Conservation (phyloP, 2,888 invertebrate species). For the Acanthopleura granulata region DNA sequence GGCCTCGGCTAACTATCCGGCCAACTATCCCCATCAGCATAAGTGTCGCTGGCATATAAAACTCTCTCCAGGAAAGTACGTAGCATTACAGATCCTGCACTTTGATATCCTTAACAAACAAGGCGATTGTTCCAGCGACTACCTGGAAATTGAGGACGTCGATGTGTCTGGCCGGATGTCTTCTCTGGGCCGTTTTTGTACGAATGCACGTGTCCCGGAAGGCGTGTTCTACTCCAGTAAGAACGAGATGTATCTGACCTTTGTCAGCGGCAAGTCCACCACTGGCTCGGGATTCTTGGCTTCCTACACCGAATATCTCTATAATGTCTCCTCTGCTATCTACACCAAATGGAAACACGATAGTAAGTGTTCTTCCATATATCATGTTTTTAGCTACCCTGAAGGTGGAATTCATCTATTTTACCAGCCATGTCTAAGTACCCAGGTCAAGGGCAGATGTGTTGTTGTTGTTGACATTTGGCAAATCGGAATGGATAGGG, state of each 20-base stretch:
- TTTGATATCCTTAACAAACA: conserved; percentile 41
- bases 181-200: conserved; percentile 48
- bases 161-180: conserved; percentile 46
- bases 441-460: too few species aligned
- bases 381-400: too few species aligned
- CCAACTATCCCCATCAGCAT: conserved; percentile 48
- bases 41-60: conserved; percentile 53
- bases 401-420: too few species aligned
- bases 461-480: too few species aligned
- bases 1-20: conserved; percentile 50
- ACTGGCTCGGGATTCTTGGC: conserved; percentile 48
- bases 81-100: conserved; percentile 50
- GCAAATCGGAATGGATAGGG: too few species aligned
- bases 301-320: conserved; percentile 29
- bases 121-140: conserved; percentile 21
- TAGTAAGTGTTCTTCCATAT: not conserved
- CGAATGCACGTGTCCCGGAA: conserved; percentile 42
- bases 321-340: conserved; percentile 5
- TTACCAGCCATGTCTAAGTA: too few species aligned
- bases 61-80: conserved; percentile 46
- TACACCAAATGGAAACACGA: not conserved
- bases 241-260: conserved; percentile 48
- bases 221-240: conserved; percentile 47
- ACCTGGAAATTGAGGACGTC: conserved; percentile 42
- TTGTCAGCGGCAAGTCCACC: conserved; percentile 43